phyloP scores from a whole-genome alignment of 2,797 vertebrate species.

The Sebastes melanostomus region DNA sequence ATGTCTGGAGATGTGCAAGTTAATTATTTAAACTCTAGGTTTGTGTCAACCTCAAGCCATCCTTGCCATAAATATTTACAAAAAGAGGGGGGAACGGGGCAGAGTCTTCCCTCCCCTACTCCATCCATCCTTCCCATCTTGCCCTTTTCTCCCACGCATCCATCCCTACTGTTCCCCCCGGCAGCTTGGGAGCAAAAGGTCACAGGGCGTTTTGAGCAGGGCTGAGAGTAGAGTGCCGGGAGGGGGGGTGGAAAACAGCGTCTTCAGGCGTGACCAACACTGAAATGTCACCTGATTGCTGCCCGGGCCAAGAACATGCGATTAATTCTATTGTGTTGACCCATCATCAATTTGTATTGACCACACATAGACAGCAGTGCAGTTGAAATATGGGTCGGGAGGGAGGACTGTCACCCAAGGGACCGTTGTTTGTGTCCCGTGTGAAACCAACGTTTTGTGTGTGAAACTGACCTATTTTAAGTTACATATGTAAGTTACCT shows the following conservation, averaged over 20 bases:
- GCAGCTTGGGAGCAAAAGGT: conserved; percentile 57
- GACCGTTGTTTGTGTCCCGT: not conserved
- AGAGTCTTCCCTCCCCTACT: not conserved
- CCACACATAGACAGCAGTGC: not conserved
- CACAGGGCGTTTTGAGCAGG: not conserved
- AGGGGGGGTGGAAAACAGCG: not conserved
- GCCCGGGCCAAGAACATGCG: not conserved
- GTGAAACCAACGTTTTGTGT: not conserved
- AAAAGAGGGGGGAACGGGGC: not conserved
- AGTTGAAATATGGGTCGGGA: not conserved
- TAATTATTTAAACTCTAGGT: conserved; percentile 12
- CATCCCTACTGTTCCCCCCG: not conserved
- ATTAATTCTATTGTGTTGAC: not conserved
- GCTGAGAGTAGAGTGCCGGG: not conserved
- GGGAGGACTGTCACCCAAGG: not conserved
- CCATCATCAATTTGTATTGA: not conserved
- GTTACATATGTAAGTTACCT: not conserved
- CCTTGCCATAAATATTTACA: conserved; percentile 36
- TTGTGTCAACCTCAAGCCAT: not conserved
- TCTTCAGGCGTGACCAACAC: not conserved
- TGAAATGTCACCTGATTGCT: not conserved
- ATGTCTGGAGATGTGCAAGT: not conserved
- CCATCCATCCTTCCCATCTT: not conserved
- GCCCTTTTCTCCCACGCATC: not conserved
- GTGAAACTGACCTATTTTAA: not conserved